Evolutionary conservation across 2,888 invertebrate genomes (phyloP), one percentile per base, ranked within the genome.

Genomic region (Sminthurinus aureus): DNA sequence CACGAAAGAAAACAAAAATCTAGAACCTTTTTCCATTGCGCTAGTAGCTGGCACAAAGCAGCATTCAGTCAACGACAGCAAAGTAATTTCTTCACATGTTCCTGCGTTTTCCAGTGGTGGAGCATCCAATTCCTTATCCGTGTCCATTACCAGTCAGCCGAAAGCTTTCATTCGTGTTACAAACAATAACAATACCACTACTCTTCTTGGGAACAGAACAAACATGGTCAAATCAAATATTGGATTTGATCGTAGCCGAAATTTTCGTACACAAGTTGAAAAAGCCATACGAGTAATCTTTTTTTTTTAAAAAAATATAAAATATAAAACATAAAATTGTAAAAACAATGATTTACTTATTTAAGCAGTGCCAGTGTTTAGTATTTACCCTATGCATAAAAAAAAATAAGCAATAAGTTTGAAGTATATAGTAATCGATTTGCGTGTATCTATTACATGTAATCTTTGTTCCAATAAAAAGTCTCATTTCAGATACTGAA

Each of bases 231-330:
- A 83, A 52, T 83, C 83, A 18, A 83, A 79, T 9, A 79, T 83
- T 24, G 83, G 79, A 58, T 83, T 83, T 83, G 83, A 83, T 26
- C 22, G 74, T 0, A 83, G 71, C 18, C 22, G 79, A 79, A 87
- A 85, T 77, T 80, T 88, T 51, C 64, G 88, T 20, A 83, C 86
- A 58, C 86, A 85, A 75, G 86, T 86, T 15, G 88, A 88, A 78
- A 84, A 82, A 82, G 87, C 88, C 2, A 85, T 88, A n/a, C 58
- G 84, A 51, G 88, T 88, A 84, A 85, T 84, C 22, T 22, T 22
- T 26, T 20, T 24, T 64, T 6, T 51, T 75, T 12, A 51, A 11
- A 74, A 12, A 26, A 24, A 74, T n/a, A n/a, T n/a, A n/a, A n/a
- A n/a, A n/a, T n/a, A n/a, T n/a, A n/a, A n/a, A n/a, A n/a, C n/a